These are phyloP conservation scores for Engystomops pustulosus DNA, from an alignment of 2,113 vertebrate species.

Conservation along the genomic window DNA sequence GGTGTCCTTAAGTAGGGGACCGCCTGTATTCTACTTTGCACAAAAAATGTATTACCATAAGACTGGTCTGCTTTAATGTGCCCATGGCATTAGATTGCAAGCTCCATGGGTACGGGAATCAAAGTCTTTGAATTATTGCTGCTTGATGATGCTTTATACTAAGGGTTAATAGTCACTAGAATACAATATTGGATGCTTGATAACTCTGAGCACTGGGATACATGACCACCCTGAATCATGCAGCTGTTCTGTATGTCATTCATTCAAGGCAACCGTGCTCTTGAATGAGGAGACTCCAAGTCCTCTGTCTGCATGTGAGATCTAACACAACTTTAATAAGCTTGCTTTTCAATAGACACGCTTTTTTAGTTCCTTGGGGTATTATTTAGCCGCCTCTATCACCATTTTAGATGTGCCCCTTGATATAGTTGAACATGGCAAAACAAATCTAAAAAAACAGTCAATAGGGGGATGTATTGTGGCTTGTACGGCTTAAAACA, in stretches of 20 bases:
- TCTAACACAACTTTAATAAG: background rate
- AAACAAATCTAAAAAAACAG: background rate
- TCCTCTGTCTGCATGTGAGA: background rate
- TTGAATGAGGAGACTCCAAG: background rate
- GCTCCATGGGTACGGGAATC: background rate
- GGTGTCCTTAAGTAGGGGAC: too few relatives aligned
- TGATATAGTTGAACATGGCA: background rate
- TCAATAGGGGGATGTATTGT: background rate
- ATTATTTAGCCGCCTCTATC: too few relatives aligned
- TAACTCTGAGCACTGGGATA: background rate
- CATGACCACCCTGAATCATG: slow-evolving; percentile 7
- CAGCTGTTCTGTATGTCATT: slow-evolving; percentile 12
- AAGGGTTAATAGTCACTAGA: background rate
- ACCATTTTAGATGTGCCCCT: background rate
- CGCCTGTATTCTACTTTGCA: too few relatives aligned
- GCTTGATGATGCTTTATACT: background rate
- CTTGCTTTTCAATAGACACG: background rate
- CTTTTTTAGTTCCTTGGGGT: background rate
- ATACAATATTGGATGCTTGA: background rate
- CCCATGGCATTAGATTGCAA: background rate
- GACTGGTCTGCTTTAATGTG: background rate
- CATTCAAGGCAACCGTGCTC: background rate
- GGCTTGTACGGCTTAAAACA: too few relatives aligned
- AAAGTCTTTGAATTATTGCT: background rate
- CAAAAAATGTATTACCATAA: background rate